These are phyloP conservation scores for Hydropotes inermis DNA, from an alignment of 2,113 vertebrate species.

Conservation along the genomic window DNA sequence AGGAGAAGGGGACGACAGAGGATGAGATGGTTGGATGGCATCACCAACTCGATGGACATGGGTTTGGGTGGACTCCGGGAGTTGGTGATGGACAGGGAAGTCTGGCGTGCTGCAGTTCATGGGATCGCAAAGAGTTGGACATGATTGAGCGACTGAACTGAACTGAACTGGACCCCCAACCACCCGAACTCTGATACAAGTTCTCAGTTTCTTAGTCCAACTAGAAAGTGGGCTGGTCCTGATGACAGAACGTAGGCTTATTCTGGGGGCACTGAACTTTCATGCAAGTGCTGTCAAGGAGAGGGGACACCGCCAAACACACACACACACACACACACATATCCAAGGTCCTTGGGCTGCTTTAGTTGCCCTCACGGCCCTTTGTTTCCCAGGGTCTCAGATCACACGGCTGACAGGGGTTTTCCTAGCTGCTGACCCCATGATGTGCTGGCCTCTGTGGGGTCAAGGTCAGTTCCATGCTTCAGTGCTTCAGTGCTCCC, in stretches of 20 bases:
- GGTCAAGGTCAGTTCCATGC: neutral
- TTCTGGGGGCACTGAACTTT: neutral
- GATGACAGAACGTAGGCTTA: neutral
- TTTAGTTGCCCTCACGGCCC: neutral
- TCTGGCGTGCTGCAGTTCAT: too few species aligned
- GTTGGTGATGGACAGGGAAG: too few species aligned
- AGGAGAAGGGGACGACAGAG: too few species aligned
- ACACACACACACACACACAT: accelerated
- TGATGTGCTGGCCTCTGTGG: neutral
- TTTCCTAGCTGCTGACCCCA: neutral
- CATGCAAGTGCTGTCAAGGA: neutral
- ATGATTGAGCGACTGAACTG: too few species aligned
- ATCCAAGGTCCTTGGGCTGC: neutral
- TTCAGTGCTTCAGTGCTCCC: neutral
- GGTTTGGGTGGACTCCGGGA: too few species aligned
- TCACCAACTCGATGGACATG: too few species aligned
- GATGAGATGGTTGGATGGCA: too few species aligned
- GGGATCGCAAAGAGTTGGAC: too few species aligned
- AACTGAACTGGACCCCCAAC: neutral
- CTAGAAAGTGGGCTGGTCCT: neutral
- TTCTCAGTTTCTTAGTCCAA: neutral
- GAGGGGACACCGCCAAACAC: neutral
- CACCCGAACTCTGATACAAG: neutral
- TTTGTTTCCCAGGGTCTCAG: neutral
- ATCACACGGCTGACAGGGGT: neutral